phyloP scores from a whole-genome alignment of 1,140 invertebrate species.

The Meloidogyne exigua region DNA sequence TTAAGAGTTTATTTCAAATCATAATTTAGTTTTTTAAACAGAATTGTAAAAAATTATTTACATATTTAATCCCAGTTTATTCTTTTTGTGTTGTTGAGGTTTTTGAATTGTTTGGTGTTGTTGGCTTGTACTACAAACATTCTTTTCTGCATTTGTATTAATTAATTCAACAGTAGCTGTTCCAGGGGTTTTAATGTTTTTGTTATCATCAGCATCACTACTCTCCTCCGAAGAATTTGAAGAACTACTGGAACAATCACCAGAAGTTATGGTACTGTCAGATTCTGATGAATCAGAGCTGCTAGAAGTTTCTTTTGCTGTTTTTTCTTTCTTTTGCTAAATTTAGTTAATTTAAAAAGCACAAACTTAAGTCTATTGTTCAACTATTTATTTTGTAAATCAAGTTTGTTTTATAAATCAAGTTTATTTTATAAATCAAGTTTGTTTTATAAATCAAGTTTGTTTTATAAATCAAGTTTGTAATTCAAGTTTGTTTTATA shows the following conservation, averaged over 20 bases:
- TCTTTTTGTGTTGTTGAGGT: not conserved
- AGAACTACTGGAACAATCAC: not conserved
- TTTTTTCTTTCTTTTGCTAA: not conserved
- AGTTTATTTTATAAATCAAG: too few relatives aligned
- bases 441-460: not conserved
- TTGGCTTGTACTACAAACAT: not conserved
- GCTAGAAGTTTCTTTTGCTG: not conserved
- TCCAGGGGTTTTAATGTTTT: not conserved
- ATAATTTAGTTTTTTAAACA: too few relatives aligned
- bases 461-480: too few relatives aligned
- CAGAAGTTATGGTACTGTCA: not conserved
- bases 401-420: not conserved
- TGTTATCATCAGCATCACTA: constrained; percentile 1
- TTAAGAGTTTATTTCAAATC: too few relatives aligned
- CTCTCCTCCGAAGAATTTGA: not conserved
- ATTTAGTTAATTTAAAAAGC: too few relatives aligned
- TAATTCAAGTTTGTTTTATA: not conserved
- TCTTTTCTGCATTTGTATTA: not conserved
- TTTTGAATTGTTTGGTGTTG: not conserved
- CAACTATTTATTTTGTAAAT: not conserved
- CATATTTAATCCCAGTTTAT: not conserved
- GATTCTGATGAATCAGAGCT: not conserved
- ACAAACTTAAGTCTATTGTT: not conserved
- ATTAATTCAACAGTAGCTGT: not conserved
- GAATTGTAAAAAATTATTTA: not conserved